Evolutionary conservation across 2,888 invertebrate genomes (phyloP).

Genomic region (Heteromurus nitidus): DNA sequence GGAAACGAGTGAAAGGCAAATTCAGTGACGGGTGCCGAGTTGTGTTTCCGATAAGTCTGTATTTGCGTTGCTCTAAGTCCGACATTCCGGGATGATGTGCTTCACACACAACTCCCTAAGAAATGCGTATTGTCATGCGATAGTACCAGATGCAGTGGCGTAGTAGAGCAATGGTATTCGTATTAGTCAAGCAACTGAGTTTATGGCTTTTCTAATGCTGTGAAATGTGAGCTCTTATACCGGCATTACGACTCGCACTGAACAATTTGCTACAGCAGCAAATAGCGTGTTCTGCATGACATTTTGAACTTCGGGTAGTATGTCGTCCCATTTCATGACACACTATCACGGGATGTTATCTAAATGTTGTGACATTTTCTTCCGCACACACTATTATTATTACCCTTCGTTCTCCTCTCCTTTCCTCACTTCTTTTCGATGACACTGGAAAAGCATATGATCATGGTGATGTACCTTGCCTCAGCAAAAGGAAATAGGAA

Average conservation of each 20-base stretch:
- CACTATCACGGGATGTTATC: constrained; percentile 56
- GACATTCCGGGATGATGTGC: no score
- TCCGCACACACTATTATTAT: constrained; percentile 30
- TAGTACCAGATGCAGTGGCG: no score
- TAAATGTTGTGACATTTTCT: constrained; percentile 64
- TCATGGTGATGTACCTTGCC: no score
- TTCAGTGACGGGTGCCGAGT: background rate
- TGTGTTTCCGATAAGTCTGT: constrained; percentile 7
- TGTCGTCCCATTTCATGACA: constrained; percentile 55
- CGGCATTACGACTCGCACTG: constrained; percentile 38
- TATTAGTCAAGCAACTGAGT: constrained; percentile 15
- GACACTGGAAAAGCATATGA: no score
- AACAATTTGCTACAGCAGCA: constrained; percentile 21
- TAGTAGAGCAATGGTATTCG: constrained; percentile 37
- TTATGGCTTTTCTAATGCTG: constrained; percentile 30
- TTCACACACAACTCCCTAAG: background rate
- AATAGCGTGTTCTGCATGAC: constrained; percentile 38
- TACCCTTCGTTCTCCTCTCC: constrained; percentile 14
- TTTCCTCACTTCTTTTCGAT: background rate
- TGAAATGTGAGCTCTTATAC: constrained; percentile 49
- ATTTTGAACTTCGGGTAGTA: constrained; percentile 57
- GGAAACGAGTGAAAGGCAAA: background rate
- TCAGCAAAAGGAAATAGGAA: background rate
- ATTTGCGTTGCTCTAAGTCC: no score
- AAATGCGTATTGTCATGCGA: constrained; percentile 45